phyloP scores from a whole-genome alignment of 2,888 invertebrate genomes.

The Diarsia mendica region DNA sequence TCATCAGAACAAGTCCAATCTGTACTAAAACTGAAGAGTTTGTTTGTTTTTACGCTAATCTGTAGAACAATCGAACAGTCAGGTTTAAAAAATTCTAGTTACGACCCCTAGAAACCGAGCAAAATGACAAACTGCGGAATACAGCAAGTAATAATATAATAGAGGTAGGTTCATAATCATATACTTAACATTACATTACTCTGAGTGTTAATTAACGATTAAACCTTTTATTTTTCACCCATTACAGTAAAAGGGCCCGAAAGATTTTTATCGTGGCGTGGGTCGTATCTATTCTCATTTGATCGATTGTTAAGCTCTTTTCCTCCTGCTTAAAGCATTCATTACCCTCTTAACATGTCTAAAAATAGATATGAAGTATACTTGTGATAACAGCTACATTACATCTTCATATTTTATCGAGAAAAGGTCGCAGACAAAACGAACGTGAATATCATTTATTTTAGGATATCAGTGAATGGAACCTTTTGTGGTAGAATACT shows the following conservation, averaged over 20 bases:
- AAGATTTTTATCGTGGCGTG: background rate
- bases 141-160: background rate
- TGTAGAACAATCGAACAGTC: background rate
- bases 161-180: background rate
- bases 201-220: slow-evolving; percentile 16
- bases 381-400: slow-evolving; percentile 26
- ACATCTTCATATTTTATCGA: slow-evolving; percentile 8
- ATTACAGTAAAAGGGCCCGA: slow-evolving; percentile 20
- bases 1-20: background rate
- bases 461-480: slow-evolving; percentile 13
- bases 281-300: slow-evolving; percentile 2
- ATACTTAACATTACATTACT: background rate
- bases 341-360: slow-evolving; percentile 3
- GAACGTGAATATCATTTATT: slow-evolving; percentile 21
- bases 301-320: slow-evolving; percentile 6
- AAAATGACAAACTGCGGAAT: background rate
- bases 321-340: background rate
- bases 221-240: slow-evolving; percentile 8
- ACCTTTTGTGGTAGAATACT: slow-evolving; percentile 3
- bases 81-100: background rate
- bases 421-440: slow-evolving; percentile 11
- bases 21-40: background rate
- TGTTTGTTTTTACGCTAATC: background rate
- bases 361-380: slow-evolving; percentile 9
- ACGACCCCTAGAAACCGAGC: background rate